These are phyloP conservation scores for Idaea straminata DNA, from an alignment of 2,888 invertebrate genomes.

Conservation along the genomic window DNA sequence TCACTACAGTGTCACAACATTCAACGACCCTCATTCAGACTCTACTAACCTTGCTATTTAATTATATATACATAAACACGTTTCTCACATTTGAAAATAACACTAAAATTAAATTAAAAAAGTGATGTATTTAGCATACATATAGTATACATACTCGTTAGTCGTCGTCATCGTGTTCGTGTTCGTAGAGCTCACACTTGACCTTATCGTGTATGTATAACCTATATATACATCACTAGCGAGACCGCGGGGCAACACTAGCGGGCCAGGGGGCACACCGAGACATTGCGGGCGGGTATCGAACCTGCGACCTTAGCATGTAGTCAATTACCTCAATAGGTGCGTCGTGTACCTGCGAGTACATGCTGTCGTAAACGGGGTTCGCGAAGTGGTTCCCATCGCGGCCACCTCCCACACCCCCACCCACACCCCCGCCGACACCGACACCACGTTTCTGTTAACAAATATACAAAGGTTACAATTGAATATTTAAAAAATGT, in stretches of 20 bases:
- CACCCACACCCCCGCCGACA: too few species aligned
- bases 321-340: constrained; percentile 47
- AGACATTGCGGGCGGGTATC: neutral
- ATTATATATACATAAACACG: too few species aligned
- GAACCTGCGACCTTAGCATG: neutral
- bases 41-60: too few species aligned
- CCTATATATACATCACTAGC: neutral
- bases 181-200: neutral
- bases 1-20: too few species aligned
- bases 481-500: neutral
- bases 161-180: neutral
- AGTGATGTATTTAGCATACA: neutral
- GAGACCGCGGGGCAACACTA: neutral
- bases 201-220: constrained; percentile 7
- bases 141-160: neutral
- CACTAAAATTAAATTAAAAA: too few species aligned
- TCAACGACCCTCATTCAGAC: too few species aligned
- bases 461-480: too few species aligned
- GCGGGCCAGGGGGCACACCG: neutral
- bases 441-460: too few species aligned
- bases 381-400: constrained; percentile 89
- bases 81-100: too few species aligned
- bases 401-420: neutral
- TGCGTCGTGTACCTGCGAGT: constrained; percentile 64
- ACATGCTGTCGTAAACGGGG: constrained; percentile 92